Evolutionary conservation across 2,113 vertebrate genomes (phyloP).

Genomic region (Tichodroma muraria): DNA sequence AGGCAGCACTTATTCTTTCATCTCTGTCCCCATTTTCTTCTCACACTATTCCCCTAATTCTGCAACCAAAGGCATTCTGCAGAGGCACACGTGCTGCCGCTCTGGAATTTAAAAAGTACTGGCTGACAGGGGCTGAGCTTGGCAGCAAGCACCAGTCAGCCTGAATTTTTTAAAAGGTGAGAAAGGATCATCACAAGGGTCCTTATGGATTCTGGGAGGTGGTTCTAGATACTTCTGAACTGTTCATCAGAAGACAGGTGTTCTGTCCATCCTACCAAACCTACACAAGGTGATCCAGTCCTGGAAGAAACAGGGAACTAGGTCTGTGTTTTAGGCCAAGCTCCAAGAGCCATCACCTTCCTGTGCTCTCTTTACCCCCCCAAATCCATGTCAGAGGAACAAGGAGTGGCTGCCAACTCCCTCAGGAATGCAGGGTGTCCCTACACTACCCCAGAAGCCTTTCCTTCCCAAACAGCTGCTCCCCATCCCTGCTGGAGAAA

Average conservation of each 20-base stretch:
- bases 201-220: neutral
- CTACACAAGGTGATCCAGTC: neutral
- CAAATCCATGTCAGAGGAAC: neutral
- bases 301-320: neutral
- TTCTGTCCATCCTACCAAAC: neutral
- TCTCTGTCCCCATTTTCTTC: neutral
- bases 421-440: fast-evolving
- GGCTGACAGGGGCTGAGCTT: neutral
- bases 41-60: neutral
- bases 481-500: neutral
- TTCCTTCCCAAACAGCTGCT: neutral
- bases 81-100: neutral
- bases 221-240: neutral
- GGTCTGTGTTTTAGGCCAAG: neutral
- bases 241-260: neutral
- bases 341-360: fast-evolving
- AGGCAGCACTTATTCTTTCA: neutral
- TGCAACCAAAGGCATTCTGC: neutral
- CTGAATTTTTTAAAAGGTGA: neutral
- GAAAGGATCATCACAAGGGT: neutral
- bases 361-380: neutral
- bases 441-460: neutral
- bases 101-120: neutral
- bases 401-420: neutral
- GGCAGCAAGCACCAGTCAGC: fast-evolving